Evolutionary conservation across 2,113 vertebrate species (phyloP).

Genomic region (Mesoclemmys tuberculata): DNA sequence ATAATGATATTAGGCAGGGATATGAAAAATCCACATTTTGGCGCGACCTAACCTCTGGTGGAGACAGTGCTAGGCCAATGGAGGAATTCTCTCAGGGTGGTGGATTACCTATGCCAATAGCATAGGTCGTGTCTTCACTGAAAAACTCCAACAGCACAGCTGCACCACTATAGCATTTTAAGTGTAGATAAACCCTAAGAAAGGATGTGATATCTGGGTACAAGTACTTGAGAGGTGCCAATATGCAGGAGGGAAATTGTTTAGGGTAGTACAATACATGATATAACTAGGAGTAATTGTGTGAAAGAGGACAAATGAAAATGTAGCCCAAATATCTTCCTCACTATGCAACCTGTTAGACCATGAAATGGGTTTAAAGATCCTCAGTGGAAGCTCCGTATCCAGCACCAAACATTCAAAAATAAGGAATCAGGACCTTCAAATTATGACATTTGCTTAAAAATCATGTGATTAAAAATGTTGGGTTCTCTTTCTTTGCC

Average conservation of each 20-base stretch:
- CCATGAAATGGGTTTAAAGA: neutral
- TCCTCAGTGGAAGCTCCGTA: neutral
- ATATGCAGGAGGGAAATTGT: neutral
- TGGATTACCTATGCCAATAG: neutral
- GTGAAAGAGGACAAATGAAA: constrained; percentile 6
- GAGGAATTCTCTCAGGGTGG: neutral
- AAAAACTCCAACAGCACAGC: neutral
- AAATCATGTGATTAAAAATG: neutral
- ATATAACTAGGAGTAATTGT: neutral
- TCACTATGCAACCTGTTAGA: neutral
- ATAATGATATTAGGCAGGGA: neutral
- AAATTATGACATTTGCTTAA: neutral
- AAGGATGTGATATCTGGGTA: neutral
- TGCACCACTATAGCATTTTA: neutral
- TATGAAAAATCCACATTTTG: neutral
- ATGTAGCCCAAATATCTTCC: neutral
- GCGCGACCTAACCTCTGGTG: neutral
- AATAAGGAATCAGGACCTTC: neutral
- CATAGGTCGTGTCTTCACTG: neutral
- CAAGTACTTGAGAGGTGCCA: neutral
- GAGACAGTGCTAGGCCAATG: neutral
- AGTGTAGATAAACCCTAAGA: neutral
- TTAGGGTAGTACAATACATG: neutral
- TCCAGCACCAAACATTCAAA: neutral
- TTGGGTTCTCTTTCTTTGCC: neutral